Conservation (phyloP, 2,888 invertebrate species). For the Sarcophaga variegata region DNA sequence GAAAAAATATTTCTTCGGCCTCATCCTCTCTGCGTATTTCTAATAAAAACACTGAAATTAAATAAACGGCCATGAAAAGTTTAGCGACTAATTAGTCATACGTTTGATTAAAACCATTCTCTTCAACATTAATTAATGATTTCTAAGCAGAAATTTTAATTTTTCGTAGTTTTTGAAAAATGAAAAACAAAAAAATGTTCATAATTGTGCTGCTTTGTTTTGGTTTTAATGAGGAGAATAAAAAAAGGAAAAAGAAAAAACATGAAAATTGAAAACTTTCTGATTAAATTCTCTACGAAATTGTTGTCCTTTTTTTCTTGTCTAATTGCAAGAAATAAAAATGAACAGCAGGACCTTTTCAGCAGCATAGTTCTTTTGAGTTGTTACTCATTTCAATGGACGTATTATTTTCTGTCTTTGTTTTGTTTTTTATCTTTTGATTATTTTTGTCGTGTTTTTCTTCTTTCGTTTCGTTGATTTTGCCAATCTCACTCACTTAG, state of each 20-base stretch:
- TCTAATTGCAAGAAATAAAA: background rate
- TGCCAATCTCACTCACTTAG: background rate
- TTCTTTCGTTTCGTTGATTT: constrained; percentile 4
- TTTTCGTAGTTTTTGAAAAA: too few relatives aligned
- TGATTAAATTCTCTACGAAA: constrained; percentile 32
- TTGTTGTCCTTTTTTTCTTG: constrained; percentile 25
- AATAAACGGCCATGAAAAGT: too few relatives aligned
- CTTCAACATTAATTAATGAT: too few relatives aligned
- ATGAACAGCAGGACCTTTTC: background rate
- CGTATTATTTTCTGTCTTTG: background rate
- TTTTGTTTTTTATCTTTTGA: background rate
- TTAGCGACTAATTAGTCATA: too few relatives aligned
- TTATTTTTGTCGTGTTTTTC: background rate
- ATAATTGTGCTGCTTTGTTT: background rate
- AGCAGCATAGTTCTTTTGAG: background rate
- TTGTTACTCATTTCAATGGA: background rate
- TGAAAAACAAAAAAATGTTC: too few relatives aligned
- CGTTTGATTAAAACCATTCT: too few relatives aligned
- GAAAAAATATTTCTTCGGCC: too few relatives aligned
- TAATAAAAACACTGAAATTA: too few relatives aligned
- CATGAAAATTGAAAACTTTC: constrained; percentile 53
- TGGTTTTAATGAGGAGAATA: background rate
- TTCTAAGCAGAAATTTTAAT: too few relatives aligned
- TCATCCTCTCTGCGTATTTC: too few relatives aligned
- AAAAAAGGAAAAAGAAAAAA: too few relatives aligned